These are phyloP conservation scores for Nemotelus nigrinus DNA, from an alignment of 2,888 invertebrate species.

Conservation along the genomic window DNA sequence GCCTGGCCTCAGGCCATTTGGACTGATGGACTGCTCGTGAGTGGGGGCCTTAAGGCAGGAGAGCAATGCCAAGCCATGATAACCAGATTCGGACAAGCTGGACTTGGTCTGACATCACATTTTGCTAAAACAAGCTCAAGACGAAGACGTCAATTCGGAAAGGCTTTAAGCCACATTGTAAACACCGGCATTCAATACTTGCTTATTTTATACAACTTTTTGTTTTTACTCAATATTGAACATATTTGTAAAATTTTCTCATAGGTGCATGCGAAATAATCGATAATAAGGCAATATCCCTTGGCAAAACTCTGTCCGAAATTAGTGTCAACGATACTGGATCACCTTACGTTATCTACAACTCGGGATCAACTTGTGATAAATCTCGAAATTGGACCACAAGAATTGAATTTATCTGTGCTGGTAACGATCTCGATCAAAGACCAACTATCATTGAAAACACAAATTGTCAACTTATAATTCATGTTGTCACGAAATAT, in stretches of 20 bases:
- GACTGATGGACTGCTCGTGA: too few species aligned
- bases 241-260: constrained; percentile 37
- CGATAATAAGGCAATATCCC: constrained; percentile 57
- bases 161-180: too few species aligned
- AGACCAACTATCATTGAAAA: constrained; percentile 63
- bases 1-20: too few species aligned
- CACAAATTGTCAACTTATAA: constrained; percentile 63
- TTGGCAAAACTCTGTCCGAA: constrained; percentile 60
- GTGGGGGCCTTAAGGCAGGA: too few species aligned
- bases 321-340: constrained; percentile 62
- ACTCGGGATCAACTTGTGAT: constrained; percentile 59
- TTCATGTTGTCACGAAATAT: constrained; percentile 63
- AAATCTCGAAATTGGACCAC: constrained; percentile 58
- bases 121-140: too few species aligned
- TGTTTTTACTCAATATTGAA: too few species aligned
- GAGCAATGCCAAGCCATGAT: too few species aligned
- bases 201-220: too few species aligned
- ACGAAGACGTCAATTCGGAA: too few species aligned
- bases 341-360: constrained; percentile 62
- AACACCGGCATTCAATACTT: too few species aligned
- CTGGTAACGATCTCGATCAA: constrained; percentile 50
- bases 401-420: constrained; percentile 65
- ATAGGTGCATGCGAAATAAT: constrained; percentile 60
- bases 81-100: too few species aligned
- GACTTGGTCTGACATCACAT: too few species aligned